Evolutionary conservation across 1,140 invertebrate genomes (phyloP), one percentile per base, ranked within the genome.

Genomic region (Drosophila asahinai): DNA sequence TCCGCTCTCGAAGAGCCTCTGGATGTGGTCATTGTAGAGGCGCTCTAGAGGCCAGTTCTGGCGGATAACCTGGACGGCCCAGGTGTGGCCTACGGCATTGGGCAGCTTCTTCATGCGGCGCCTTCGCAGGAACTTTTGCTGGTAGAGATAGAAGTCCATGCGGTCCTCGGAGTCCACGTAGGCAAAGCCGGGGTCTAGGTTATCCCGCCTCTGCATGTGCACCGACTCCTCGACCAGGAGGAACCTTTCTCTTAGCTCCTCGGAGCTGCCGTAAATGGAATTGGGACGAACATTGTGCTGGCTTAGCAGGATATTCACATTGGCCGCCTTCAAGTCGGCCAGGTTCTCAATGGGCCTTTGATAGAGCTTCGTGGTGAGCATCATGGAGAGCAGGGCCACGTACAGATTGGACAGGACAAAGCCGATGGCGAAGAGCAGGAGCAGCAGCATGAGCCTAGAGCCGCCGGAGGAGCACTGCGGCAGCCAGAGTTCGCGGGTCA

Each of bases 131-230:
- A 79, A 79, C 22, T 80, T 79, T 15, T 79, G 66, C 33, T 79
- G 77, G 9, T 79, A 79, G 2, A 79, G 17, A 36, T 73, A 79
- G 5, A 80, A 79, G 3, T 79, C 65, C 47, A 79, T 79, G 22
- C 76, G 77, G 7, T 79, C 77, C 15, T 79, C 76, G 2, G 75
- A 79, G 52, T 79, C 77, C 5, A 80, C 67, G n/a, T 64, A 79
- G 38, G 77, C 77, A 14, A 65, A 79, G 6, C 6, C 22, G 5
- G 77, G 12, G 11, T 80, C 77, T n/a, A 79, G 15, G 38, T 3
- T 5, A 25, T 80, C 52, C 1, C 66, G 43, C 0, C 7, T 57
- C 6, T 55, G 8, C 30, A 17, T 14, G 22, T 79, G 67, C 8
- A 54, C 9, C 7, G 47, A 15, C 11, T 64, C 65, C 3, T 59